These are phyloP conservation scores for Lagocephalus sceleratus DNA, from an alignment of 2,797 vertebrate genomes.

Conservation along the genomic window DNA sequence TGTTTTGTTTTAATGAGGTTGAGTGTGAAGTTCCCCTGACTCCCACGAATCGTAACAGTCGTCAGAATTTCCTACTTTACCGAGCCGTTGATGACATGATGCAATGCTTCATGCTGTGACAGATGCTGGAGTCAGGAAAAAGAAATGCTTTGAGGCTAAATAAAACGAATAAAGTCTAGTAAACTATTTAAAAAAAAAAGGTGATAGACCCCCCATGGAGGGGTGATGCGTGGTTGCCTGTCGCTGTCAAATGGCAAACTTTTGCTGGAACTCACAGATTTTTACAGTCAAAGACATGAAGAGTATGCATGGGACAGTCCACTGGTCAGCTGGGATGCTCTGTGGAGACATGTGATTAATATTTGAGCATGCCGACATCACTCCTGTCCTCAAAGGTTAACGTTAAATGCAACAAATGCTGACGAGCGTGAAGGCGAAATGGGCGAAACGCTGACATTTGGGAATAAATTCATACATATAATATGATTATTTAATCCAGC, in stretches of 20 bases:
- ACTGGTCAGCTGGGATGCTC: too few relatives aligned
- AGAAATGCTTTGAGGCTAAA: neutral
- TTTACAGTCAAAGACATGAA: too few relatives aligned
- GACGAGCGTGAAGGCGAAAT: neutral
- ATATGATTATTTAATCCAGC: too few relatives aligned
- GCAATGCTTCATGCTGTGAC: neutral
- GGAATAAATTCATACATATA: too few relatives aligned
- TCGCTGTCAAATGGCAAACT: neutral
- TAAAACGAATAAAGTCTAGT: neutral
- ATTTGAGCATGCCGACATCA: too few relatives aligned
- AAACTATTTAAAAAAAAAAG: neutral
- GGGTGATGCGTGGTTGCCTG: too few relatives aligned
- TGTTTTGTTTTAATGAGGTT: slow-evolving; percentile 18
- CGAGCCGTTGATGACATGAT: neutral
- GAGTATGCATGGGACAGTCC: too few relatives aligned
- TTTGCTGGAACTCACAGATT: neutral
- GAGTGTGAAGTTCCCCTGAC: slow-evolving; percentile 4
- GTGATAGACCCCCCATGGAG: neutral
- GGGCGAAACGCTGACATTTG: too few relatives aligned
- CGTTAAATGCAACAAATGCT: neutral
- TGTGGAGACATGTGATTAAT: too few relatives aligned
- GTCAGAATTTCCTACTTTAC: neutral
- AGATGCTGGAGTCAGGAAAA: neutral
- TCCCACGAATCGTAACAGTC: slow-evolving; percentile 1
- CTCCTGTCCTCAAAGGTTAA: neutral